phyloP scores from a whole-genome alignment of 2,113 vertebrate species.

The Cichladusa arquata region DNA sequence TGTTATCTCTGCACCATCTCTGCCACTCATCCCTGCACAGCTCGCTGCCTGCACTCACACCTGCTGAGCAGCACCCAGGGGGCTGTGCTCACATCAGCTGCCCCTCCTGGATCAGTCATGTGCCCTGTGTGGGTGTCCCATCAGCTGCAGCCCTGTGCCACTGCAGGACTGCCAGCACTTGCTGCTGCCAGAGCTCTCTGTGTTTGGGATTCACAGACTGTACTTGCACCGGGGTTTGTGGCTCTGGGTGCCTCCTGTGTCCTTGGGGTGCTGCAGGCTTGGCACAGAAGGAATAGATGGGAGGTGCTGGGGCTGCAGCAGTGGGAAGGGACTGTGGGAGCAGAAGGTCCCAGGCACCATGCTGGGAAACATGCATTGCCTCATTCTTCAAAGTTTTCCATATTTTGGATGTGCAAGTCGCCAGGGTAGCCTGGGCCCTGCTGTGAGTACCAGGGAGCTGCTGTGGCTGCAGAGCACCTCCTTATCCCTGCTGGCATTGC shows the following conservation, averaged over 20 bases:
- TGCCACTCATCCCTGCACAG: not conserved
- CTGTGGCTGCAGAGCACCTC: not conserved
- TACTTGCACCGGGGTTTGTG: not conserved
- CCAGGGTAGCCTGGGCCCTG: not conserved
- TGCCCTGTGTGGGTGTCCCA: not conserved
- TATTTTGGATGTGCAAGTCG: not conserved
- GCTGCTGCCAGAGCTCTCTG: not conserved
- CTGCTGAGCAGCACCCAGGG: not conserved
- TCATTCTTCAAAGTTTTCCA: not conserved
- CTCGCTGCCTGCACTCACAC: not conserved
- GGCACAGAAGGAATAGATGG: not conserved
- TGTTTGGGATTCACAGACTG: not conserved
- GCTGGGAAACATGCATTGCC: not conserved
- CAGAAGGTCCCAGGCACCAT: not conserved
- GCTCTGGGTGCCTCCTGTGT: not conserved
- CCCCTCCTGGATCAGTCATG: rapidly evolving
- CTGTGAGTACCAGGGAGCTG: not conserved
- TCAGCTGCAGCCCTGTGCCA: not conserved
- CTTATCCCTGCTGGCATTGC: not conserved
- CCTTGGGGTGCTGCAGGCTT: not conserved
- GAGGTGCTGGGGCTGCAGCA: not conserved
- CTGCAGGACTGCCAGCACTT: not conserved
- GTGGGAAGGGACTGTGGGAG: not conserved
- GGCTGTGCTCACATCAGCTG: not conserved
- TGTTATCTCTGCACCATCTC: not conserved